Evolutionary conservation across 2,888 invertebrate species (phyloP).

Genomic region (Drosophila subsilvestris): DNA sequence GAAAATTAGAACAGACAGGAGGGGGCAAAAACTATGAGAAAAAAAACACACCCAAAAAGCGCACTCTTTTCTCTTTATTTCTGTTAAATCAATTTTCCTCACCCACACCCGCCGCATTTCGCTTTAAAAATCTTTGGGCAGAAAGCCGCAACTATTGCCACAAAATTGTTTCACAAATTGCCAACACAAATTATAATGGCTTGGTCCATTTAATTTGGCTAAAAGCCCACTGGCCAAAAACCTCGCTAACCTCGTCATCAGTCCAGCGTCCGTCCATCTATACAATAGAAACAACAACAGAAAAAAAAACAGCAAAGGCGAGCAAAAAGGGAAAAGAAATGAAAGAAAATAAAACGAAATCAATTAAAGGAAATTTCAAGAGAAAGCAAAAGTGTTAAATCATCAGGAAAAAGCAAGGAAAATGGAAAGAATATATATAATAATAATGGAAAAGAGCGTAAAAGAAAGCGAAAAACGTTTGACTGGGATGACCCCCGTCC

Average conservation of each 20-base stretch:
- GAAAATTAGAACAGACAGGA: not conserved
- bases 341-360: slow-evolving; percentile 26
- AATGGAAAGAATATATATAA: slow-evolving; percentile 10
- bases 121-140: not conserved
- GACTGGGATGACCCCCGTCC: slow-evolving; percentile 34
- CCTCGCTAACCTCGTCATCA: slow-evolving; percentile 14
- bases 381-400: slow-evolving; percentile 49
- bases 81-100: not conserved
- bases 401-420: slow-evolving; percentile 40
- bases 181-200: slow-evolving; percentile 5
- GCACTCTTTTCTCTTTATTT: not conserved
- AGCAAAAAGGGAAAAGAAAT: not conserved
- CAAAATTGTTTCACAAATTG: slow-evolving; percentile 5
- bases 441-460: not conserved
- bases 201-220: slow-evolving; percentile 34
- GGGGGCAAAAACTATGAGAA: not conserved
- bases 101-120: not conserved
- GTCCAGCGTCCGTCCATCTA: slow-evolving; percentile 3
- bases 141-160: not conserved
- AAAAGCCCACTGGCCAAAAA: slow-evolving; percentile 25
- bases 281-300: not conserved
- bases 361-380: slow-evolving; percentile 55
- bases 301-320: not conserved
- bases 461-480: slow-evolving; percentile 12
- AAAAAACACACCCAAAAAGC: not conserved